Evolutionary conservation across 2,888 invertebrate genomes (phyloP).

Genomic region (Tyria jacobaeae): DNA sequence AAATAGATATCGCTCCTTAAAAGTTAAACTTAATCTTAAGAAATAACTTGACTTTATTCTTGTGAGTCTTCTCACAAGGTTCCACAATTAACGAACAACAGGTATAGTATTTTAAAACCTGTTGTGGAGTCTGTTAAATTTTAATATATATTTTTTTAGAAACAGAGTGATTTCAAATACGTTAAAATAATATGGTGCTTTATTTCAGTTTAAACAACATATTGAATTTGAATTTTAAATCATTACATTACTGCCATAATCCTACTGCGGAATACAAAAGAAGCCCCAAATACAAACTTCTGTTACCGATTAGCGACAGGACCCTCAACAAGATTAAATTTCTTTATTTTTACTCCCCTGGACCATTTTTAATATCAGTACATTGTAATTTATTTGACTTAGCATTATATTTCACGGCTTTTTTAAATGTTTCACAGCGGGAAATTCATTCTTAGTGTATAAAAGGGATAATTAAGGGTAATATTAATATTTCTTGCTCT

Average conservation of each 20-base stretch:
- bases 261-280: conserved; percentile 22
- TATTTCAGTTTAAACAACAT: too few relatives aligned
- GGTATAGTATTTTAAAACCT: too few relatives aligned
- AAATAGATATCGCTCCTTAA: too few relatives aligned
- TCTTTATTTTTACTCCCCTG: conserved; percentile 60
- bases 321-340: conserved; percentile 62
- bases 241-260: conserved; percentile 23
- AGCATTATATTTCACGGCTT: conserved; percentile 53
- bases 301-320: conserved; percentile 64
- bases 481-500: conserved; percentile 26
- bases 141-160: too few relatives aligned
- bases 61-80: too few relatives aligned
- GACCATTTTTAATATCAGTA: conserved; percentile 52
- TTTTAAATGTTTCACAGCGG: conserved; percentile 36
- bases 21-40: too few relatives aligned
- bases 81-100: too few relatives aligned
- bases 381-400: conserved; percentile 61
- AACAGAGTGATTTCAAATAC: too few relatives aligned
- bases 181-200: too few relatives aligned
- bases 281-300: conserved; percentile 59
- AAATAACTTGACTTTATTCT: too few relatives aligned
- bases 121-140: too few relatives aligned
- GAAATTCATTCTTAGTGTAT: conserved; percentile 35
- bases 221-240: too few relatives aligned
- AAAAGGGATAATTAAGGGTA: conserved; percentile 36